Conservation (phyloP, 2,797 vertebrate species). For the Oreonectes daqikongensis region DNA sequence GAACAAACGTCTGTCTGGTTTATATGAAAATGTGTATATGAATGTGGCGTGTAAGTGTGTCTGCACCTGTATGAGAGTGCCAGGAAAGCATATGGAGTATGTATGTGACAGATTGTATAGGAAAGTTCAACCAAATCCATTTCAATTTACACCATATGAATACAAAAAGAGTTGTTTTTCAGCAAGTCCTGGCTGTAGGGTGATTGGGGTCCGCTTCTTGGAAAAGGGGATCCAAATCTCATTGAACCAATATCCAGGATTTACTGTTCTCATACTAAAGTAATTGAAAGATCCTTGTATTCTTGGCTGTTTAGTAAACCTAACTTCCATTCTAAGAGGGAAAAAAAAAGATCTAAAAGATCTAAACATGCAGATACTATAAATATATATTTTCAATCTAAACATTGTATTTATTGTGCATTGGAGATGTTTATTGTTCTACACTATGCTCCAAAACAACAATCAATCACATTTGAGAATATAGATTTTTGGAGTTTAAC, state of each 20-base stretch:
- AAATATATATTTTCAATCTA: no score
- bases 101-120: slow-evolving; percentile 57
- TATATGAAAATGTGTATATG: slow-evolving; percentile 18
- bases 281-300: background rate
- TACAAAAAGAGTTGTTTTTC: background rate
- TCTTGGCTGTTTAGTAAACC: no score
- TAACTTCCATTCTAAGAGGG: no score
- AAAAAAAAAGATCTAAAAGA: no score
- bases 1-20: slow-evolving; percentile 28
- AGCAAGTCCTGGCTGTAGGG: background rate
- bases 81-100: slow-evolving; percentile 17
- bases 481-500: no score
- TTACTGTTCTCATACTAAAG: slow-evolving; percentile 6
- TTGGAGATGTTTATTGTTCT: no score
- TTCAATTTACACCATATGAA: background rate
- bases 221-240: background rate
- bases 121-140: slow-evolving; percentile 38
- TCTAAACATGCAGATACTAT: no score
- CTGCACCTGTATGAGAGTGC: slow-evolving; percentile 5
- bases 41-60: background rate
- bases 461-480: no score
- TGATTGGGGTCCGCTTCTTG: background rate
- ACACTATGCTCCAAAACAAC: no score
- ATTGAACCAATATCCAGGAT: background rate
- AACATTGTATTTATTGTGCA: no score